Base-by-base conservation (phyloP, 2,888 invertebrate genomes). In the Deilephila porcellus region DNA sequence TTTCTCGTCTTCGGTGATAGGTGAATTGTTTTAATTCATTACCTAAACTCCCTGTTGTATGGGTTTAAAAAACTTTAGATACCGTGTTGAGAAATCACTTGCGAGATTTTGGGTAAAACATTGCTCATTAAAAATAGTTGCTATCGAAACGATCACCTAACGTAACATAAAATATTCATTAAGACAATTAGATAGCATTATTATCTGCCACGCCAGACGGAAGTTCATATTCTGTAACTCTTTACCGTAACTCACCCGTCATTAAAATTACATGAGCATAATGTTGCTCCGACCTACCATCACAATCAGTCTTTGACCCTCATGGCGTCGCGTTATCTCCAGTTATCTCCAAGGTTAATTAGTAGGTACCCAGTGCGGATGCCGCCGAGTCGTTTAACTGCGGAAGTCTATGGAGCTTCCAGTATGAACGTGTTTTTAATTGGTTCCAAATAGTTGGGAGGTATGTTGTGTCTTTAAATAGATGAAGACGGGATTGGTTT, bases 271-370 rank as follows among this genome's bases (percentile, higher is more conserved):
- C 45, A 20, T 11, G 17, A 45, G 14, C 3, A 14, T 67, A 67
- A 17, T 25, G 14, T 45, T 37, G 25, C 75, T 74, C 75, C 76
- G 80, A 81, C 76, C 81, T 80, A 81, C 77, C 82, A 60, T 80
- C 76, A 77, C 78, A 80, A 81, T 78, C 80, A 81, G 76, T 73
- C 81, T 83, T 80, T 79, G 85, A 83, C 82, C 84, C 82, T 78
- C 79, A 80, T 78, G 82, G 76, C 77, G 76, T 74, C 56, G 56
- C 56, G 71, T 80, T 86, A 85, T 86, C 85, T 82, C 71, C 73
- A 71, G 77, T 79, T 86, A 85, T 82, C 80, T 56, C 17, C 56
- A 85, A 85, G 85, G 86, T 83, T 86, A 85, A 85, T 85, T 83
- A 78, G 56, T 56, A 45, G 45, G 45, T 45, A 45, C 45, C 81